phyloP scores from a whole-genome alignment of 2,888 invertebrate species.

The Chrysomela aeneicollis region DNA sequence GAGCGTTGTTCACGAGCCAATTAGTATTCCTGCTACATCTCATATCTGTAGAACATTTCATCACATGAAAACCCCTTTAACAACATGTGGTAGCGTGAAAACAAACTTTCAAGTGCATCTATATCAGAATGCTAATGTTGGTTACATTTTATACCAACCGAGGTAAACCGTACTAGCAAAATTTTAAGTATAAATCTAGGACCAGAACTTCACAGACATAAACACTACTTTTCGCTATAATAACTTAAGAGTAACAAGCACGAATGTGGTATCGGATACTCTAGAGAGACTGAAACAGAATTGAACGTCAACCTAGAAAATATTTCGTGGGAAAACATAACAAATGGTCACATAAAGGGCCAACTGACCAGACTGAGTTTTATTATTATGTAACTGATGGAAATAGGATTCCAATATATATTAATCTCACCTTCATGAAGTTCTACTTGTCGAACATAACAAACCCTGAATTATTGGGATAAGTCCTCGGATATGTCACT shows the following conservation, averaged over 20 bases:
- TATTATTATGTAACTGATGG: no score
- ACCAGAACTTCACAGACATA: constrained; percentile 44
- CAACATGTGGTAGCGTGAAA: constrained; percentile 31
- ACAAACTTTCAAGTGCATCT: constrained; percentile 41
- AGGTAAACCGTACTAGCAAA: constrained; percentile 24
- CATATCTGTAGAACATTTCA: background rate
- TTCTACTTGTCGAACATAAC: no score
- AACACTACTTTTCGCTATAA: constrained; percentile 41
- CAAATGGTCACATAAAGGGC: background rate
- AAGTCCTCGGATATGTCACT: no score
- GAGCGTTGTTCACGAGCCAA: no score
- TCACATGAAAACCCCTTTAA: constrained; percentile 25
- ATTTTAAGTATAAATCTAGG: constrained; percentile 32
- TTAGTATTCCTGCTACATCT: constrained; percentile 21
- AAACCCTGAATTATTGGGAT: no score
- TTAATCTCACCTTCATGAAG: no score
- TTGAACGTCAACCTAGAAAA: background rate
- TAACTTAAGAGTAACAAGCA: constrained; percentile 31
- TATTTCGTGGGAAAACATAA: background rate
- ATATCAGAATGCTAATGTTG: constrained; percentile 37
- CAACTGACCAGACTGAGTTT: no score
- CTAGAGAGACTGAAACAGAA: background rate
- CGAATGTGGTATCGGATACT: background rate
- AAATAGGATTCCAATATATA: no score
- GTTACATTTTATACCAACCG: constrained; percentile 38